phyloP scores from a whole-genome alignment of 2,797 vertebrate species.

The Brachyalestes nurse region DNA sequence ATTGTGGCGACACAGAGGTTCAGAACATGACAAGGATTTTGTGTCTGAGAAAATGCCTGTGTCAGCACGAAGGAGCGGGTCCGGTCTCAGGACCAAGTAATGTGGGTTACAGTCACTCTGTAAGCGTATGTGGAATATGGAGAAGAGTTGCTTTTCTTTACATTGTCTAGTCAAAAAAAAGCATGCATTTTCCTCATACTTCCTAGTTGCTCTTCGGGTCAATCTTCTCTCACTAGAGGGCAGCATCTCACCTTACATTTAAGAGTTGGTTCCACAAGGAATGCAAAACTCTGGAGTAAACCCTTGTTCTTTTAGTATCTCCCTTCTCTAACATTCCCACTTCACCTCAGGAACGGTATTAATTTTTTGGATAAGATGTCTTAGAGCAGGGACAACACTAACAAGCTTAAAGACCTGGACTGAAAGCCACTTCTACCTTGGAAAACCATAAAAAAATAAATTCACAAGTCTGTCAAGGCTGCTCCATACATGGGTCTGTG shows the following conservation, averaged over 20 bases:
- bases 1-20: neutral
- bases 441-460: too few relatives aligned
- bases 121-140: too few relatives aligned
- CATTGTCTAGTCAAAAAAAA: too few relatives aligned
- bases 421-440: too few relatives aligned
- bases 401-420: neutral
- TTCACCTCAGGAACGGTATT: too few relatives aligned
- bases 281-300: too few relatives aligned
- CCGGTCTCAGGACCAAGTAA: neutral
- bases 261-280: neutral
- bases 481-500: too few relatives aligned
- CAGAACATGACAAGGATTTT: conserved; percentile 25
- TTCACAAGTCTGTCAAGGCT: too few relatives aligned
- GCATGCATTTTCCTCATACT: too few relatives aligned
- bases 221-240: conserved; percentile 25
- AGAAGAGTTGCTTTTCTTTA: neutral
- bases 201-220: too few relatives aligned
- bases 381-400: neutral
- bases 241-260: conserved; percentile 26
- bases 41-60: neutral
- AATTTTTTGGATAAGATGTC: neutral
- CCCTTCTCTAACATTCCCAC: neutral
- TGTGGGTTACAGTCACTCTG: neutral
- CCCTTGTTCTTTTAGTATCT: too few relatives aligned
- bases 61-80: neutral